phyloP scores from a whole-genome alignment of 2,113 vertebrate genomes.

The Rhegmatorhina hoffmannsi region DNA sequence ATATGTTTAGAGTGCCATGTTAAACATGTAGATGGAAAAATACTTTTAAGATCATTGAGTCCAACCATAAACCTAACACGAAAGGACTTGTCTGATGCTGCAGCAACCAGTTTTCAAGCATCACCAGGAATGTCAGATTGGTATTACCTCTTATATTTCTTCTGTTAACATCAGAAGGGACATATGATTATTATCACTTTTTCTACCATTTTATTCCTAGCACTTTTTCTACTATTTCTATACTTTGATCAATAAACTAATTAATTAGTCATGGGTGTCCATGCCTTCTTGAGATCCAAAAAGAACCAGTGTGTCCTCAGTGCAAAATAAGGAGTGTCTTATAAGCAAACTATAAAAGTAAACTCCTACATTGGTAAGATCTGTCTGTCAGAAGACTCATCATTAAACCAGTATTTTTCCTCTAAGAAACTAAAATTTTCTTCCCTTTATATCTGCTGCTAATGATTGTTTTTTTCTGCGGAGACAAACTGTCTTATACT shows the following conservation, averaged over 20 bases:
- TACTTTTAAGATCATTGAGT: not conserved
- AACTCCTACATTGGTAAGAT: not conserved
- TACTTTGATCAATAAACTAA: not conserved
- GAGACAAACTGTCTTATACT: not conserved
- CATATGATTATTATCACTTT: not conserved
- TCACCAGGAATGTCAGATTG: not conserved
- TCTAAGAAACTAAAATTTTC: not conserved
- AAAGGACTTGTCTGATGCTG: rapidly evolving
- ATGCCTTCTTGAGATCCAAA: not conserved
- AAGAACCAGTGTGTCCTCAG: not conserved
- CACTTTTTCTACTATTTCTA: not conserved
- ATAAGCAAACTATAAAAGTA: not conserved
- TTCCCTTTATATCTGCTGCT: not conserved
- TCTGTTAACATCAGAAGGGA: not conserved
- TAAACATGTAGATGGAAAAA: not conserved
- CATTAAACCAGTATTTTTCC: not conserved
- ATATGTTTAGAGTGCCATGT: not conserved
- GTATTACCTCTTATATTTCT: not conserved
- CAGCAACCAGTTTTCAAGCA: not conserved
- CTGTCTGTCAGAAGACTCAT: not conserved
- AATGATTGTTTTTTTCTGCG: not conserved
- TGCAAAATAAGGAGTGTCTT: not conserved
- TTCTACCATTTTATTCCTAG: not conserved
- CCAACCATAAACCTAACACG: not conserved
- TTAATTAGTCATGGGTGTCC: not conserved